Evolutionary conservation across 2,797 vertebrate genomes (phyloP).

Genomic region (Chelon labrosus): DNA sequence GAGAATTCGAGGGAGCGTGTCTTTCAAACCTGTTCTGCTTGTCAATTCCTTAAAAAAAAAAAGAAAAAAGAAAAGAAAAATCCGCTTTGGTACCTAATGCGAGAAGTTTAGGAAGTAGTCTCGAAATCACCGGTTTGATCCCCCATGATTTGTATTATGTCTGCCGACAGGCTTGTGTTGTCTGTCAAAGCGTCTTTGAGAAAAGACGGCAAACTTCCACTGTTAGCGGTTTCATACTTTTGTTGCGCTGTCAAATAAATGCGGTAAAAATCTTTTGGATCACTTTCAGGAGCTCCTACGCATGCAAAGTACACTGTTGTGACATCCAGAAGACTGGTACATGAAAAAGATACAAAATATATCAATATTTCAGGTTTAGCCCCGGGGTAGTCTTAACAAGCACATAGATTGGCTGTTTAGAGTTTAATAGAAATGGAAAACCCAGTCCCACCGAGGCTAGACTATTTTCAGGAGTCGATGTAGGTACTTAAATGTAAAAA

Average conservation of each 20-base stretch:
- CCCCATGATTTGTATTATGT: constrained; percentile 21
- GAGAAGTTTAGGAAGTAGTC: constrained; percentile 35
- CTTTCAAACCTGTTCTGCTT: constrained; percentile 35
- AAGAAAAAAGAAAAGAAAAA: neutral
- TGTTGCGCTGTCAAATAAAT: constrained; percentile 23
- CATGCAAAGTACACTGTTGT: constrained; percentile 21
- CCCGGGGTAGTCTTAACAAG: constrained; percentile 39
- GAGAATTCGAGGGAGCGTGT: constrained; percentile 31
- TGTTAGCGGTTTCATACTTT: constrained; percentile 20
- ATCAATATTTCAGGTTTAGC: constrained; percentile 57
- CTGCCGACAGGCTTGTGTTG: constrained; percentile 42
- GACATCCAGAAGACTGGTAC: constrained; percentile 11
- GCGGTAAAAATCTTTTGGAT: constrained; percentile 7
- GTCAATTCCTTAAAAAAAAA: constrained; percentile 18
- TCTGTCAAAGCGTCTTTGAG: constrained; percentile 39
- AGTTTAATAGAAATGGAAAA: constrained; percentile 55
- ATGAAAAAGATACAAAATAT: constrained; percentile 29
- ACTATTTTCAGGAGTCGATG: constrained; percentile 22
- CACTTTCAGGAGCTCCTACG: neutral
- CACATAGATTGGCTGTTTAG: constrained; percentile 30
- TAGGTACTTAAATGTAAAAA: constrained; percentile 29
- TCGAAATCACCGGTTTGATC: constrained; percentile 43
- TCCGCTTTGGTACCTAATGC: constrained; percentile 32
- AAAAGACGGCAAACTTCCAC: constrained; percentile 29
- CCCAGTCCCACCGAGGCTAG: constrained; percentile 18